These are phyloP conservation scores for Caenorhabditis brenneri DNA, from an alignment of 1,140 invertebrate genomes.

Conservation along the genomic window DNA sequence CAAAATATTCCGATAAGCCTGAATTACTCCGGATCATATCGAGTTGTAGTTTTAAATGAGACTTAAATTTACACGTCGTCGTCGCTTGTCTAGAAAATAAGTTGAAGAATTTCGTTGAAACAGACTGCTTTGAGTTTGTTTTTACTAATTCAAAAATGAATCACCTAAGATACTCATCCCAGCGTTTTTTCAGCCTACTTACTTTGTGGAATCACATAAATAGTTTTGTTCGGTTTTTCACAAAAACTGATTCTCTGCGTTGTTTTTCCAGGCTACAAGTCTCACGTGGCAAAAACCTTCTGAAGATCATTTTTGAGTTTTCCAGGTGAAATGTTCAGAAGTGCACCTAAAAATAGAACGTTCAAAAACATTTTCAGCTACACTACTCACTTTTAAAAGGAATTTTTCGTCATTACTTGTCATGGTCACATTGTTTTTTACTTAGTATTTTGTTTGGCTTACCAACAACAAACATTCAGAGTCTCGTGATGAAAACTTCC, in stretches of 20 bases:
- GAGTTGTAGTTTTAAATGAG: not conserved
- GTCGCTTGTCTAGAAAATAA: no score
- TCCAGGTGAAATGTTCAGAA: not conserved
- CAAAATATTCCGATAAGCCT: not conserved
- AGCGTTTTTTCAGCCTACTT: no score
- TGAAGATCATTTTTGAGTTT: not conserved
- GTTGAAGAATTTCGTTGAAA: no score
- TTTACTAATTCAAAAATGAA: no score
- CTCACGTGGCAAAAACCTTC: not conserved
- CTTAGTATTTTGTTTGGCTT: conserved; percentile 7
- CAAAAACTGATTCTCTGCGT: no score
- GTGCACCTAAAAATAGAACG: not conserved
- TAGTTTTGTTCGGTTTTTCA: no score
- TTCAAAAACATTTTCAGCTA: not conserved
- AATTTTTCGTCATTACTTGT: conserved; percentile 17
- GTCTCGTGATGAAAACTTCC: not conserved
- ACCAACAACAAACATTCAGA: not conserved
- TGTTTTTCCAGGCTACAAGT: not conserved
- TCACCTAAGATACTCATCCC: no score
- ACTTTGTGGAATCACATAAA: no score
- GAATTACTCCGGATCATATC: not conserved
- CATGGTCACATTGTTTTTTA: conserved; percentile 22
- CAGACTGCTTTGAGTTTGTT: no score
- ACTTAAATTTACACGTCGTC: no score
- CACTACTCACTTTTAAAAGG: not conserved